These are phyloP conservation scores for Malurus leucopterus DNA, from an alignment of 2,797 vertebrate genomes.

Conservation along the genomic window DNA sequence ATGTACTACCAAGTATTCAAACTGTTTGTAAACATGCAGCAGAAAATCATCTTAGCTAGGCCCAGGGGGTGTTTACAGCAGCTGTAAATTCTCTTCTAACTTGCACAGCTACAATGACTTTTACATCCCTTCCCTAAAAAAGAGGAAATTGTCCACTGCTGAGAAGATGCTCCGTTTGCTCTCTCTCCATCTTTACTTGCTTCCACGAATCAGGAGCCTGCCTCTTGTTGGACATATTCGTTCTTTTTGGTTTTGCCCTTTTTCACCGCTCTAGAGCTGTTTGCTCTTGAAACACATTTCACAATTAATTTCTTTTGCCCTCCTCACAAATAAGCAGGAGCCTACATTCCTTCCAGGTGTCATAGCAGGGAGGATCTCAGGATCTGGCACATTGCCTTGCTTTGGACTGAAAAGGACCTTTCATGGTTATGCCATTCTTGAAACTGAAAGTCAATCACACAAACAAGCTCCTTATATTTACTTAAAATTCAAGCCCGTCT, in stretches of 20 bases:
- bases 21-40: neutral
- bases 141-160: neutral
- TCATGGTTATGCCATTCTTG: neutral
- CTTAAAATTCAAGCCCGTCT: neutral
- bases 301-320: neutral
- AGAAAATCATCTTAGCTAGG: neutral
- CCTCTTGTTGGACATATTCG: neutral
- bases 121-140: neutral
- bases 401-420: neutral
- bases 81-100: neutral
- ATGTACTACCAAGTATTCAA: neutral
- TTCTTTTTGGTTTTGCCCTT: neutral
- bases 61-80: neutral
- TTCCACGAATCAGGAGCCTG: neutral
- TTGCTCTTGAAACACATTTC: neutral
- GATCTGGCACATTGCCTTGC: neutral
- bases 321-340: neutral
- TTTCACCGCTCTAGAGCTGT: neutral
- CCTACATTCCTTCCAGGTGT: neutral
- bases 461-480: neutral
- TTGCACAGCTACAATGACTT: neutral
- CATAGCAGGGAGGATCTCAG: neutral
- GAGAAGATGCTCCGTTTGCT: neutral
- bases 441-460: neutral
- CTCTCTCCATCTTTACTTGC: neutral